Evolutionary conservation across 2,888 invertebrate species (phyloP).

Genomic region (Nephrotoma guestfalica): DNA sequence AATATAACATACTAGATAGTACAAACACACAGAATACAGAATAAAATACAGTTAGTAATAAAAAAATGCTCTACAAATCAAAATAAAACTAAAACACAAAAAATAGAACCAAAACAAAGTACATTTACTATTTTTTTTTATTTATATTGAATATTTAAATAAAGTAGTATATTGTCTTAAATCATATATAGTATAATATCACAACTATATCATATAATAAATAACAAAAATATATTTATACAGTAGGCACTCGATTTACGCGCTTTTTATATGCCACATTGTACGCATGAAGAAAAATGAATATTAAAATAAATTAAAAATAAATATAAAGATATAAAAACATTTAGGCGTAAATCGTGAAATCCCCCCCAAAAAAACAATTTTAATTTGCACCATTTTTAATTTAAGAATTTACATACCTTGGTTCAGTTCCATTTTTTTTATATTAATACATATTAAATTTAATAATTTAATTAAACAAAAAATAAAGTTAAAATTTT

Average conservation of each 20-base stretch:
- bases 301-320: constrained; percentile 15
- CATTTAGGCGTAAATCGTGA: background rate
- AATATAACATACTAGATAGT: background rate
- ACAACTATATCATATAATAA: background rate
- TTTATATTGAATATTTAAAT: background rate
- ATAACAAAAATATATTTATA: background rate
- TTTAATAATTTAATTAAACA: background rate
- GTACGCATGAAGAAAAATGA: constrained; percentile 12
- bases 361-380: background rate
- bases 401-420: constrained; percentile 13
- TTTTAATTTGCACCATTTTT: background rate
- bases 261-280: constrained; percentile 23
- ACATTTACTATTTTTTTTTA: constrained; percentile 5
- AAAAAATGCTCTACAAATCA: background rate
- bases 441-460: background rate
- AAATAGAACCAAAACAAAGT: constrained; percentile 7
- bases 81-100: constrained; percentile 7
- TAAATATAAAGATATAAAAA: constrained; percentile 9
- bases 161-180: constrained; percentile 20
- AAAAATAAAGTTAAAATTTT: background rate
- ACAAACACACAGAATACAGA: background rate
- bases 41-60: background rate
- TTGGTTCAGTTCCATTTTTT: constrained; percentile 13
- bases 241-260: background rate
- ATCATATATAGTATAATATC: background rate